phyloP scores from a whole-genome alignment of 2,113 vertebrate genomes.

The Colossoma macropomum region DNA sequence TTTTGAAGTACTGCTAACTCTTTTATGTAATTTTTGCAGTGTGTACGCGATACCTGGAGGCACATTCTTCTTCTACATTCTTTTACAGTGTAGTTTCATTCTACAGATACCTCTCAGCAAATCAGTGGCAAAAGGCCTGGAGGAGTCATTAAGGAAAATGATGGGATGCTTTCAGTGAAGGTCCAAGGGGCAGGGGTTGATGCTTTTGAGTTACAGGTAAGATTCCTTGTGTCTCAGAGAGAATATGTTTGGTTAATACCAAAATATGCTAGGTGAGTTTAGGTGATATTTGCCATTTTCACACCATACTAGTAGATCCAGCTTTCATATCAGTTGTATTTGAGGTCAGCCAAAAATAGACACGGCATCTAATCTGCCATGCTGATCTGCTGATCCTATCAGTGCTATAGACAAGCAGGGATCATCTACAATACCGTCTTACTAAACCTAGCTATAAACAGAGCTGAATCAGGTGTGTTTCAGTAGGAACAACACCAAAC shows the following conservation, averaged over 20 bases:
- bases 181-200: conserved; percentile 80
- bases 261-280: too few relatives aligned
- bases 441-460: too few relatives aligned
- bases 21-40: not conserved
- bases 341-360: not conserved
- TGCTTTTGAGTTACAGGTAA: conserved; percentile 79
- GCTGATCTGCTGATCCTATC: not conserved
- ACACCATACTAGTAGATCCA: not conserved
- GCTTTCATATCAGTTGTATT: not conserved
- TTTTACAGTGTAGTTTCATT: conserved; percentile 6
- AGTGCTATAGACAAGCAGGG: too few relatives aligned
- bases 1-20: not conserved
- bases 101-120: conserved; percentile 55
- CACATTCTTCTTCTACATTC: conserved; percentile 13
- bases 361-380: not conserved
- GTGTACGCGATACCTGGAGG: conserved; percentile 13
- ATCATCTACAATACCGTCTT: too few relatives aligned
- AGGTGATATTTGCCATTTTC: not conserved
- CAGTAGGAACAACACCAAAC: too few relatives aligned
- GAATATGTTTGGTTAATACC: not conserved
- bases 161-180: conserved; percentile 73
- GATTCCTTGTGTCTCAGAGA: not conserved
- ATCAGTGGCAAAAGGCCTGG: conserved; percentile 47
- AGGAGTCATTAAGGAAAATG: conserved; percentile 60
- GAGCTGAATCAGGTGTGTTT: too few relatives aligned